Conservation (phyloP, 2,797 vertebrate species). For the Pogoniulus pusillus region DNA sequence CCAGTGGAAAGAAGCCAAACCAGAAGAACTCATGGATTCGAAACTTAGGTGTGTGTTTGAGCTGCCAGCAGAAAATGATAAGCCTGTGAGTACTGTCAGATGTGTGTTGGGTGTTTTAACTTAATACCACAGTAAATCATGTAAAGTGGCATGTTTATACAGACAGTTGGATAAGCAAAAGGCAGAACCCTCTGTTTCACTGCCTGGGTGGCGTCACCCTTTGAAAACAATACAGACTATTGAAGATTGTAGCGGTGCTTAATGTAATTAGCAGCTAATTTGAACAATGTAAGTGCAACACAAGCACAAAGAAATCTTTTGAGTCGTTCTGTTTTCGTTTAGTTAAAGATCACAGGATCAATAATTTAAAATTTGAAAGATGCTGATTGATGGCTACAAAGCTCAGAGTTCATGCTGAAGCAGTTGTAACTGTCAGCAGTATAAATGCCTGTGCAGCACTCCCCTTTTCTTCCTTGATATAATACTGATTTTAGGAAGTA, state of each 20-base stretch:
- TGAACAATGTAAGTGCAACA: not conserved
- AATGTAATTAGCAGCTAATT: not conserved
- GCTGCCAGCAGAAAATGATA: conserved; percentile 92
- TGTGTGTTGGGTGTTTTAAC: not conserved
- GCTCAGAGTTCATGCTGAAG: not conserved
- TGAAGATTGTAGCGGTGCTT: not conserved
- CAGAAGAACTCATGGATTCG: conserved; percentile 95
- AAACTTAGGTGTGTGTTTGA: conserved; percentile 96
- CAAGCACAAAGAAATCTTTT: not conserved
- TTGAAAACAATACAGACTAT: not conserved
- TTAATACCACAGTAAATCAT: not conserved
- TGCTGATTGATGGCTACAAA: not conserved
- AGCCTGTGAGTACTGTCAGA: conserved; percentile 84
- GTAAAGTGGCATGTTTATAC: not conserved
- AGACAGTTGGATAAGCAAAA: not conserved
- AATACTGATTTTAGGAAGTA: not conserved
- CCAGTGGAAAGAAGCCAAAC: conserved; percentile 95
- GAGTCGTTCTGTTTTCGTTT: not conserved
- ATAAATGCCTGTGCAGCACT: not conserved
- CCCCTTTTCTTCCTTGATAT: not conserved
- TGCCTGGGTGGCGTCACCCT: not conserved
- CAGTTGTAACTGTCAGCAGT: not conserved
- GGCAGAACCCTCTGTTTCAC: not conserved
- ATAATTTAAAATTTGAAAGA: not conserved
- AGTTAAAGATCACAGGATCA: not conserved